Percentiles rank a stretch among this genome's conserved stretches.
Conservation (phyloP, 2,797 vertebrate genomes). For the Scarus forsteni region DNA sequence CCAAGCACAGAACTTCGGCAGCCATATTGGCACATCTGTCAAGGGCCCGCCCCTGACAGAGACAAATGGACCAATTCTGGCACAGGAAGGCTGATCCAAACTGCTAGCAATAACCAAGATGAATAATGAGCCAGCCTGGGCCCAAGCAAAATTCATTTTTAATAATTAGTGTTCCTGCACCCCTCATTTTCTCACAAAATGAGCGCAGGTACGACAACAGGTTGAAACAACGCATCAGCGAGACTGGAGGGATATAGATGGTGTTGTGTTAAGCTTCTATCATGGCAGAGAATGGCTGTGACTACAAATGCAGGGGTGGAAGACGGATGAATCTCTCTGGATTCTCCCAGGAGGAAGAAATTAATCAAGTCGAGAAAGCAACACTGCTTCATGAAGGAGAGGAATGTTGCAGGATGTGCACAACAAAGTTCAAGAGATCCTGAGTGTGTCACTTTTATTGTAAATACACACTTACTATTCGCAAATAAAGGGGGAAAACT, state of each 20-base stretch:
- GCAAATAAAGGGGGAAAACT: slow-evolving; percentile 6
- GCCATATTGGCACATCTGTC: slow-evolving; percentile 88
- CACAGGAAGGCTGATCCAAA: slow-evolving; percentile 81
- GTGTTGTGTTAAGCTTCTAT: slow-evolving; percentile 76
- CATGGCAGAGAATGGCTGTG: slow-evolving; percentile 68
- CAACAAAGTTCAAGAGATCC: slow-evolving; percentile 53
- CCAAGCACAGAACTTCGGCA: slow-evolving; percentile 76
- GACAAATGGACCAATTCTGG: slow-evolving; percentile 83
- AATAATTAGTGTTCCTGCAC: slow-evolving; percentile 83
- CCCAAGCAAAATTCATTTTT: slow-evolving; percentile 82
- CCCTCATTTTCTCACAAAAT: slow-evolving; percentile 78
- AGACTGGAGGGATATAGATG: slow-evolving; percentile 74
- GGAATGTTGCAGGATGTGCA: slow-evolving; percentile 55
- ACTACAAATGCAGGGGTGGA: slow-evolving; percentile 61
- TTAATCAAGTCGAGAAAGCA: slow-evolving; percentile 70
- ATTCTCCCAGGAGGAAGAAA: slow-evolving; percentile 61
- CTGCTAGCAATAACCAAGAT: slow-evolving; percentile 84
- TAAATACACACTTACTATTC: neutral
- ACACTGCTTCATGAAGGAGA: slow-evolving; percentile 37
- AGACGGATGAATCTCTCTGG: slow-evolving; percentile 66
- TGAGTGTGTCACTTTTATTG: slow-evolving; percentile 7
- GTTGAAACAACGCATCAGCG: slow-evolving; percentile 69
- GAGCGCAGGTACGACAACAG: slow-evolving; percentile 76
- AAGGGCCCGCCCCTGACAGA: slow-evolving; percentile 82
- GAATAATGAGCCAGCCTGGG: slow-evolving; percentile 77